Percentiles rank a stretch among this genome's conserved stretches.
phyloP scores from a whole-genome alignment of 2,113 vertebrate species.

The Porphyrio hochstetteri region DNA sequence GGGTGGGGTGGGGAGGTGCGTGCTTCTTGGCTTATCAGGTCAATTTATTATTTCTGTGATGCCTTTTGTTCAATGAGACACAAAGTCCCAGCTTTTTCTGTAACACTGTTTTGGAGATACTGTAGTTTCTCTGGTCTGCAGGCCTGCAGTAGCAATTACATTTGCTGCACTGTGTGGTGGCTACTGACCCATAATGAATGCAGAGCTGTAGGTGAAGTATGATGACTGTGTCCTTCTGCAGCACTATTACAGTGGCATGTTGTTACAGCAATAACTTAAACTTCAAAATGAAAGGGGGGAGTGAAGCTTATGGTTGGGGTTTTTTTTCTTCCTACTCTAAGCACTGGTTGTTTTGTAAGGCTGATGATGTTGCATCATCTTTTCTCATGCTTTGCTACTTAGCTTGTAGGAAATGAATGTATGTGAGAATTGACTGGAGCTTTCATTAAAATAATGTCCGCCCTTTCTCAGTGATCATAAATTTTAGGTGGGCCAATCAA shows the following conservation, averaged over 20 bases:
- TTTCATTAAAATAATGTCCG: background rate
- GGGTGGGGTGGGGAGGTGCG: background rate
- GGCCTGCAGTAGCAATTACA: background rate
- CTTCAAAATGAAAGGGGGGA: background rate
- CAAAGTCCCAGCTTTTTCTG: background rate
- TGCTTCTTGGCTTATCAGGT: background rate
- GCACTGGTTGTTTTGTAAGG: background rate
- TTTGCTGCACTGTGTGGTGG: background rate
- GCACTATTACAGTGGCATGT: background rate
- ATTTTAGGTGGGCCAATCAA: background rate
- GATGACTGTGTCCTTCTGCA: background rate
- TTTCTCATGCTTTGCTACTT: background rate
- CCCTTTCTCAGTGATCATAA: background rate
- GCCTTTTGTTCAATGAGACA: background rate
- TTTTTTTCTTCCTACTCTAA: background rate
- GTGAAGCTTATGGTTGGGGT: background rate
- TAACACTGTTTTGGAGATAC: background rate
- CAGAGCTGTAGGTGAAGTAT: background rate
- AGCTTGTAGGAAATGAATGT: background rate
- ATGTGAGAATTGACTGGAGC: background rate
- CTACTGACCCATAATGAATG: background rate
- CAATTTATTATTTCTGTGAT: background rate
- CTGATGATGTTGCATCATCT: background rate
- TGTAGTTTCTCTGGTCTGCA: background rate
- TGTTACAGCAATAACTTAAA: background rate